Conservation (phyloP, 2,113 vertebrate genomes). For the human region DNA sequence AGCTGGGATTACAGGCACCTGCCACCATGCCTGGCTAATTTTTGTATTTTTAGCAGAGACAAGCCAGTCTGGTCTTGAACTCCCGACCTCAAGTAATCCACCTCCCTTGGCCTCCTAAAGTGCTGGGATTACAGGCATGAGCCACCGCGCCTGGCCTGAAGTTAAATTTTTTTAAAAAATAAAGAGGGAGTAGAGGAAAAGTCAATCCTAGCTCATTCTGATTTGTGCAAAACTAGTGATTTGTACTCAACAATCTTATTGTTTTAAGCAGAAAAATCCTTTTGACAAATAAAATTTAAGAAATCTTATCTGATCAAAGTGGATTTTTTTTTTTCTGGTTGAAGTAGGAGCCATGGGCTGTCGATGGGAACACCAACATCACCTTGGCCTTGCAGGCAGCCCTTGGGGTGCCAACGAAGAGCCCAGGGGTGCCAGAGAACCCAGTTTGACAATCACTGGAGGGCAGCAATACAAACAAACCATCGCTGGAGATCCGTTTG, state of each 20-base stretch:
- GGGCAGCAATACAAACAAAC: not conserved
- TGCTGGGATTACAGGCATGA: too few species aligned
- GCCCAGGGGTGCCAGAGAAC: not conserved
- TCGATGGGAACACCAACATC: not conserved
- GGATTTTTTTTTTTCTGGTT: not conserved
- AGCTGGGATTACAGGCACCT: too few species aligned
- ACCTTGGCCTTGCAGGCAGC: not conserved
- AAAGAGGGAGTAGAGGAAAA: not conserved
- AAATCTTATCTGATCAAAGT: not conserved
- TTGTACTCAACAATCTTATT: not conserved
- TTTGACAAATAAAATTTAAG: not conserved
- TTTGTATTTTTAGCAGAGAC: too few species aligned
- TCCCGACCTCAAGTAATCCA: too few species aligned
- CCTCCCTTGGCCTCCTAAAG: too few species aligned
- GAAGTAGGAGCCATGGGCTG: not conserved
- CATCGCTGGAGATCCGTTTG: too few species aligned
- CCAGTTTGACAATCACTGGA: not conserved
- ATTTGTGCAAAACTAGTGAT: not conserved
- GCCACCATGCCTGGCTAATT: too few species aligned
- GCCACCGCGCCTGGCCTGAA: not conserved
- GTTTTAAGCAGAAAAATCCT: not conserved
- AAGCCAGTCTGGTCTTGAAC: too few species aligned
- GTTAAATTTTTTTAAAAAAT: not conserved
- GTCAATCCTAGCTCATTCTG: not conserved
- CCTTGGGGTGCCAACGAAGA: too few species aligned